Base-by-base conservation (phyloP, 2,888 invertebrate genomes). In the Heterodera filipjevi region DNA sequence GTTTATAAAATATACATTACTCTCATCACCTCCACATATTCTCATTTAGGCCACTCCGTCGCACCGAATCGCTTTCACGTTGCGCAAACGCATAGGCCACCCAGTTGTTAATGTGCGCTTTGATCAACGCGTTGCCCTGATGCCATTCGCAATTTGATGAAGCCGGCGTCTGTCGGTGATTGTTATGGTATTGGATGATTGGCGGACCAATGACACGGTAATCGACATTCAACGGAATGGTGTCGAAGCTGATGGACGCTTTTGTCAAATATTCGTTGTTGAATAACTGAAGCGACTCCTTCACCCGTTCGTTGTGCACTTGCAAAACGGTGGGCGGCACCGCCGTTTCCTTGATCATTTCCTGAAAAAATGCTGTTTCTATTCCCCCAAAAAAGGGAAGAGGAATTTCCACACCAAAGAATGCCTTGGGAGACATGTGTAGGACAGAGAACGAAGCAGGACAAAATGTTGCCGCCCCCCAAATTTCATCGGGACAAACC, bases 141-240 rank as follows among this genome's bases (percentile, higher is more conserved):
- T 5, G 46, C 71, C 81, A 79, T 22, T 27, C 27, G 14, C 77
- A 59, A 10, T 30, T 49, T 3, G 71, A 35, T 5, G 77, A 1
- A 12, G 59, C 59, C 39, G 73, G 81, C 44, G 27, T 10, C 8
- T 30, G 35, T 32, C 22, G n/a, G 6, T 0, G 12, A 10, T 66
- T 33, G 44, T 39, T 32, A 5, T 59, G 19, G 46, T 74, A 81
- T n/a, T 30, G 59, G 5, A 81, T 49, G 8, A 30, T 44, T 5
- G 80, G 80, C 16, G 80, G 53, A 0, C 81, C 66, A 32, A 80
- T 53, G 66, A 80, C 68, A 27, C 80, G 80, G 75, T 66, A 66
- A 12, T 33, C 44, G 12, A 77, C 46, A 46, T 77, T 30, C 32
- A 77, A 49, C 6, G 70, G 77, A 27, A 33, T n/a, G 14, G 30